Evolutionary conservation across 2,797 vertebrate species (phyloP).

Genomic region (Sebastes cheni): DNA sequence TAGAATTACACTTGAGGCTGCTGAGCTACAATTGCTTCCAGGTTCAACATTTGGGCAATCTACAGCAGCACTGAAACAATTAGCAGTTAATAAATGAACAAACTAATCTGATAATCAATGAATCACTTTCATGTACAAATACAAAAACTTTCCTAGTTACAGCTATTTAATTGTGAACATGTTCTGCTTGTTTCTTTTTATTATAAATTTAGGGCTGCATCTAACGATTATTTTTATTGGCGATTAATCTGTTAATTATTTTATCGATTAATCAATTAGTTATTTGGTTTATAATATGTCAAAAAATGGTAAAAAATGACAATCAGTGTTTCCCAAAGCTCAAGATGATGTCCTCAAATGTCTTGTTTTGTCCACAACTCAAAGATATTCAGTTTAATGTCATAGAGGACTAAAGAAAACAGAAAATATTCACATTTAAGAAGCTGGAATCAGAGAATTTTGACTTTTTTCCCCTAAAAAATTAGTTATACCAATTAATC

Average conservation of each 20-base stretch:
- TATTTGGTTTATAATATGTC: no score
- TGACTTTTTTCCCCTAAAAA: no score
- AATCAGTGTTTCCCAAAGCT: no score
- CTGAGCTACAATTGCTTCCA: neutral
- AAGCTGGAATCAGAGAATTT: no score
- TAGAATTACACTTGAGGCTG: neutral
- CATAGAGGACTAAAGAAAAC: fast-evolving
- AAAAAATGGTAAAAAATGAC: no score
- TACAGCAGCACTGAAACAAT: neutral
- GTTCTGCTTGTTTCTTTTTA: neutral
- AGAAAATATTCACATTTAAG: no score
- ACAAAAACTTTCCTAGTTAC: neutral
- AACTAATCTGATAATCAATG: neutral
- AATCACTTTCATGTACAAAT: neutral
- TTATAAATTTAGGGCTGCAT: no score
- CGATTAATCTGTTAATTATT: no score
- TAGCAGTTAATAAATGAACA: neutral
- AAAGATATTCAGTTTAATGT: no score
- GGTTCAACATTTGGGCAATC: conserved; percentile 9
- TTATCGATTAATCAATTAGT: no score
- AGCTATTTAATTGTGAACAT: neutral
- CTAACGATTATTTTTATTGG: fast-evolving
- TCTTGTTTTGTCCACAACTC: no score
- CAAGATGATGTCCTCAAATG: no score
- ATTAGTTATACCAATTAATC: fast-evolving